Percentiles rank a stretch among this genome's conserved stretches.
Conservation (phyloP, 2,113 vertebrate species). For the sheep (Ovis aries) region ARS-UI_Ramb_v3.0 NC_056077.1:6320501-6321000, state of each 20-base stretch:
- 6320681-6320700: not conserved
- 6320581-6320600: not conserved
- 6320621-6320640: not conserved
- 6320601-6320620: not conserved
- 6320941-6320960: not conserved
- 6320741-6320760: not conserved
- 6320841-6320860: not conserved
- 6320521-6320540: not conserved
- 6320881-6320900: not conserved
- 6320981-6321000: constrained; percentile 51
- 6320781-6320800: not conserved
- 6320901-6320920: not conserved
- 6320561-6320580: no score
- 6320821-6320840: not conserved
- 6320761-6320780: no score
- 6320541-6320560: no score
- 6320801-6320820: not conserved
- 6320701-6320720: not conserved
- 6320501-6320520: not conserved
- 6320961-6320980: not conserved
- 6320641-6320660: not conserved
- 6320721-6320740: not conserved
- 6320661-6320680: not conserved
- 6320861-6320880: not conserved
- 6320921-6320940: not conserved